Conservation (phyloP, 2,888 invertebrate species). For the Mimas tiliae region DNA sequence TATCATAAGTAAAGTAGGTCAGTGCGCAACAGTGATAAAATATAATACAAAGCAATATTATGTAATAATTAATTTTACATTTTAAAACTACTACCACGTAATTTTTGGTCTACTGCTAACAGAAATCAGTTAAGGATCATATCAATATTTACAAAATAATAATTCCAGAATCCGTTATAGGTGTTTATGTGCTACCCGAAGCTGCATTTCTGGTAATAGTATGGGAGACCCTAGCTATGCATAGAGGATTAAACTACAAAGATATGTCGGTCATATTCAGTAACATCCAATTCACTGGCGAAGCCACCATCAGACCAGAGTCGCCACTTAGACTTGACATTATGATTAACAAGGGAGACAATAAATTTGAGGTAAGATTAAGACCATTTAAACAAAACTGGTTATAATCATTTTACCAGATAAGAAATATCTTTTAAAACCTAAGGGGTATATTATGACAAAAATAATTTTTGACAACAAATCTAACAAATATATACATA, state of each 20-base stretch:
- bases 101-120: too few relatives aligned
- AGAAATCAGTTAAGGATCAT: too few relatives aligned
- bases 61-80: too few relatives aligned
- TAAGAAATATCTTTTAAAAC: too few relatives aligned
- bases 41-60: too few relatives aligned
- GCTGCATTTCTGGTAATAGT: conserved; percentile 77
- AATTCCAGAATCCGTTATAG: conserved; percentile 45
- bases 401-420: too few relatives aligned
- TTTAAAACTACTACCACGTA: too few relatives aligned
- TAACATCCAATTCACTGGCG: conserved; percentile 40
- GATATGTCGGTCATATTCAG: conserved; percentile 41
- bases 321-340: conserved; percentile 36
- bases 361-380: conserved; percentile 44
- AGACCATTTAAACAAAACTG: neutral
- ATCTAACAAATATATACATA: too few relatives aligned
- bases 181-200: conserved; percentile 87
- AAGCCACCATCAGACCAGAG: conserved; percentile 37
- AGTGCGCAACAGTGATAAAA: too few relatives aligned
- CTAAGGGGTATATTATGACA: too few relatives aligned
- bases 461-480: too few relatives aligned
- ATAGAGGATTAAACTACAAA: conserved; percentile 59
- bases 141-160: neutral
- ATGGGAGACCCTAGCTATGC: conserved; percentile 80
- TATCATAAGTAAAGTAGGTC: too few relatives aligned
- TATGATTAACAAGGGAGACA: conserved; percentile 45